Conservation (phyloP, 2,888 invertebrate genomes). For the Carpatolechia fugitivella region DNA sequence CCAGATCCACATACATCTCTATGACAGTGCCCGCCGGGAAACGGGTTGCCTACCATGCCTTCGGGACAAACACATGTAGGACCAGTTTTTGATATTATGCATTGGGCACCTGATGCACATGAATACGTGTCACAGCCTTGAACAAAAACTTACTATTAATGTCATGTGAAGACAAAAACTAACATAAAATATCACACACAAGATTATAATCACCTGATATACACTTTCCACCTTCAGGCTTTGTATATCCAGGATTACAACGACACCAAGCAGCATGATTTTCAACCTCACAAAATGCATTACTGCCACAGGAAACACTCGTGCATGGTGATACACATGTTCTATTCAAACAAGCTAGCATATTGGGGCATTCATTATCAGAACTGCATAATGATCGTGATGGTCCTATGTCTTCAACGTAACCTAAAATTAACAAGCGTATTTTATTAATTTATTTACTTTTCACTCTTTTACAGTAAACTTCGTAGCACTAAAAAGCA, state of each 20-base stretch:
- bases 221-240: slow-evolving; percentile 89
- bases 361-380: slow-evolving; percentile 89
- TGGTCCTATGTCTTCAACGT: slow-evolving; percentile 50
- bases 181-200: neutral
- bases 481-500: too few species aligned
- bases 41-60: slow-evolving; percentile 93
- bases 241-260: slow-evolving; percentile 89
- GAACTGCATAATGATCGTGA: slow-evolving; percentile 82
- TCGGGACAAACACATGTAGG: slow-evolving; percentile 94
- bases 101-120: slow-evolving; percentile 91
- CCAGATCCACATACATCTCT: slow-evolving; percentile 90
- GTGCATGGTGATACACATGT: slow-evolving; percentile 91
- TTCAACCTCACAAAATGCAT: slow-evolving; percentile 92
- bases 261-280: slow-evolving; percentile 94
- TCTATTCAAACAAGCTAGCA: slow-evolving; percentile 87
- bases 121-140: slow-evolving; percentile 86
- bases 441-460: slow-evolving; percentile 8
- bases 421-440: slow-evolving; percentile 41
- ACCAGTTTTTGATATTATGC: slow-evolving; percentile 89
- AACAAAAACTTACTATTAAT: slow-evolving; percentile 36
- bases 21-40: slow-evolving; percentile 91
- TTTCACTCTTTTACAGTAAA: neutral
- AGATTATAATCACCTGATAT: slow-evolving; percentile 82
- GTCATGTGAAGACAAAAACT: neutral
- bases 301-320: slow-evolving; percentile 87